These are phyloP conservation scores for Deroplatys truncata DNA, from an alignment of 2,888 invertebrate genomes.

Conservation along the genomic window DNA sequence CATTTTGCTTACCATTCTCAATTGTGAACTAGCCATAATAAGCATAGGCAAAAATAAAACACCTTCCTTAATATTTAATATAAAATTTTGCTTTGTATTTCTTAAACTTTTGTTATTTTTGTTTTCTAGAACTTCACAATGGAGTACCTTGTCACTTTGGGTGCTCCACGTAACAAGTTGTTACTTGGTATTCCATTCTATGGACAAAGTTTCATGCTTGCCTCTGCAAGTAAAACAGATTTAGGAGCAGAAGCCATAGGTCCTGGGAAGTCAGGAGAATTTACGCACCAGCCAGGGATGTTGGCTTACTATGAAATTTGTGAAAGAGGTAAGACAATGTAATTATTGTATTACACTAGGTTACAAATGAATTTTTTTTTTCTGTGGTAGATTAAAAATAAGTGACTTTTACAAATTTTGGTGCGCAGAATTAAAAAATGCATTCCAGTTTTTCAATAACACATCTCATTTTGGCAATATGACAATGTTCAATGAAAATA, in stretches of 20 bases:
- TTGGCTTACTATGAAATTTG: conserved; percentile 84
- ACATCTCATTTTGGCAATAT: too few species aligned
- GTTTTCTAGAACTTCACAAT: conserved; percentile 69
- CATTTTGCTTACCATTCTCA: too few species aligned
- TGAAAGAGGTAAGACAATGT: conserved; percentile 43
- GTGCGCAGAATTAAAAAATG: too few species aligned
- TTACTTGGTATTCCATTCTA: conserved; percentile 81
- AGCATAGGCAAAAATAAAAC: too few species aligned
- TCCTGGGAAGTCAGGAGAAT: conserved; percentile 75
- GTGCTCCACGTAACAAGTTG: conserved; percentile 74
- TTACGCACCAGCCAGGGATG: conserved; percentile 83
- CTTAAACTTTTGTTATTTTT: neutral
- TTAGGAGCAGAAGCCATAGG: conserved; percentile 65
- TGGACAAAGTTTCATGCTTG: conserved; percentile 77
- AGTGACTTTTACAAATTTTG: too few species aligned
- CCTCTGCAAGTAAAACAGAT: conserved; percentile 35
- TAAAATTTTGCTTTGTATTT: too few species aligned
- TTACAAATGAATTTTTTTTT: too few species aligned
- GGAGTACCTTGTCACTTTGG: conserved; percentile 66
- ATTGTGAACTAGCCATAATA: too few species aligned
- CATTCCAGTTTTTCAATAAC: too few species aligned
- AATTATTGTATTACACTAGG: neutral
- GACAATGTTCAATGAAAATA: too few species aligned
- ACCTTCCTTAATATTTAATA: too few species aligned
- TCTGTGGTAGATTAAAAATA: too few species aligned